Conservation (phyloP, 2,797 vertebrate species). For the Chelonia mydas region DNA sequence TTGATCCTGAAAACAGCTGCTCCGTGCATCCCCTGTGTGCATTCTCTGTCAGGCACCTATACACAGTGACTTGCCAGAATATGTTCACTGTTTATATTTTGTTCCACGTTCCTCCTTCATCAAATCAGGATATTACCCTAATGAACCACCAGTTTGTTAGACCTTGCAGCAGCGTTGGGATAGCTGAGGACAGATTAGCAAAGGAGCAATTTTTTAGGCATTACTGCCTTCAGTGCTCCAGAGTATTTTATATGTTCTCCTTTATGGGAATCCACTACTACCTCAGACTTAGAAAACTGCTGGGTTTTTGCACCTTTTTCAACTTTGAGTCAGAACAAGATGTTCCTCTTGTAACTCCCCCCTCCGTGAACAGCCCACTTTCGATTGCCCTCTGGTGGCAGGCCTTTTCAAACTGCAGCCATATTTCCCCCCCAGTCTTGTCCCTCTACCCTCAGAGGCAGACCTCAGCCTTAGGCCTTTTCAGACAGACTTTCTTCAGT, state of each 20-base stretch:
- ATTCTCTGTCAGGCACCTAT: background rate
- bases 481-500: background rate
- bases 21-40: background rate
- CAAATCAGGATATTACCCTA: background rate
- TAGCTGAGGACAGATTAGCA: background rate
- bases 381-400: background rate
- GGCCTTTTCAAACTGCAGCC: background rate
- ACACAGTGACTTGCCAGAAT: background rate
- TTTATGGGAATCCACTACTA: background rate
- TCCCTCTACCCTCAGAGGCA: background rate
- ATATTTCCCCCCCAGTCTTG: background rate
- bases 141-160: background rate
- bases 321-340: background rate
- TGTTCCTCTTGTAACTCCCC: background rate
- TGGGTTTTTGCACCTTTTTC: background rate
- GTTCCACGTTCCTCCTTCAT: background rate
- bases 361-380: background rate
- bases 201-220: background rate
- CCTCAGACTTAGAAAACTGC: background rate
- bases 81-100: background rate
- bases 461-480: background rate
- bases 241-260: background rate
- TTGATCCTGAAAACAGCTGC: background rate
- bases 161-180: background rate
- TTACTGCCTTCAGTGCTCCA: background rate